Percentiles rank a stretch among this genome's conserved stretches.
Conservation (phyloP, 2,888 invertebrate genomes). For the Phyllotreta cruciferae region DNA sequence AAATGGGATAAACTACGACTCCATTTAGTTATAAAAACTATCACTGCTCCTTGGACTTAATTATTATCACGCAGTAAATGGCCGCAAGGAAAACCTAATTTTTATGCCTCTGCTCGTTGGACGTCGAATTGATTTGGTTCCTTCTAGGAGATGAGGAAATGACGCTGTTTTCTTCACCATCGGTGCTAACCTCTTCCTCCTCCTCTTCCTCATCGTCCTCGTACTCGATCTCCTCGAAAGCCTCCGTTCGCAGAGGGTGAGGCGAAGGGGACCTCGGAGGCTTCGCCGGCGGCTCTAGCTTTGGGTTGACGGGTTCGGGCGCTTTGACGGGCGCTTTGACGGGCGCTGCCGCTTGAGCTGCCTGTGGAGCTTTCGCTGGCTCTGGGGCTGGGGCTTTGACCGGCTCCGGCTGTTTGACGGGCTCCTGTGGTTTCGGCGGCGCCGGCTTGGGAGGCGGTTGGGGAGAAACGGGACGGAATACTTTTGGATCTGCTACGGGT, state of each 20-base stretch:
- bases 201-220: constrained; percentile 49
- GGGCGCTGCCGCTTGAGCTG: constrained; percentile 13
- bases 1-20: neutral
- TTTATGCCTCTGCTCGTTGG: constrained; percentile 6
- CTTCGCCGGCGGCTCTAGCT: constrained; percentile 48
- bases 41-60: neutral
- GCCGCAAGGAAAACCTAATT: constrained; percentile 10
- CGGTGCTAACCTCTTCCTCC: constrained; percentile 42
- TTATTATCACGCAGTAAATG: constrained; percentile 7
- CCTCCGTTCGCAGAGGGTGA: constrained; percentile 51
- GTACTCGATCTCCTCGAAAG: constrained; percentile 50
- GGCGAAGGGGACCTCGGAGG: constrained; percentile 56
- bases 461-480: constrained; percentile 36
- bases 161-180: constrained; percentile 47
- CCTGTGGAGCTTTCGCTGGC: constrained; percentile 26
- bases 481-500: constrained; percentile 42
- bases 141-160: constrained; percentile 39
- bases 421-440: neutral
- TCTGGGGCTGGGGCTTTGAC: neutral
- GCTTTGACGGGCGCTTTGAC: constrained; percentile 23
- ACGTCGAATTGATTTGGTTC: constrained; percentile 13
- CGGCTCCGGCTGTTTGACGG: neutral
- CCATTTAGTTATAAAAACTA: neutral
- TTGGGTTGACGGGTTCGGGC: constrained; percentile 21
- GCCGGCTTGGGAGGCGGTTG: constrained; percentile 27